Percentiles rank a stretch among this genome's conserved stretches.
These are phyloP conservation scores for Arctopsyche grandis DNA, from an alignment of 1,140 invertebrate genomes.

Conservation along the genomic window DNA sequence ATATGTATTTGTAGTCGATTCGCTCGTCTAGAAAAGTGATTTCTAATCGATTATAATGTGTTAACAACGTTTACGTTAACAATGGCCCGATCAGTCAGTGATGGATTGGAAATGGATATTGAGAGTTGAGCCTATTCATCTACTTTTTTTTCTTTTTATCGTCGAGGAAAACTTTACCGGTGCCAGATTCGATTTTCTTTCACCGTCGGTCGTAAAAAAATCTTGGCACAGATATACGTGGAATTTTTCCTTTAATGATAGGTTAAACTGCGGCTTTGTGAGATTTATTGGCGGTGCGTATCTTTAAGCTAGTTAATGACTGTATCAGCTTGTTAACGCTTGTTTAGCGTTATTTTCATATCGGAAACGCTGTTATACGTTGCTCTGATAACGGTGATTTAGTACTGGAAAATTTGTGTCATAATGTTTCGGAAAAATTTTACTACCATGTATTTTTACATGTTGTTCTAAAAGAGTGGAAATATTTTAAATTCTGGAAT, in stretches of 20 bases:
- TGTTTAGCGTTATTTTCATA: too few species aligned
- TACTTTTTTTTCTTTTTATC: neutral
- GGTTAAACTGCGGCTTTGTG: neutral
- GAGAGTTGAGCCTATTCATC: neutral
- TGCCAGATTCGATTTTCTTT: slow-evolving; percentile 6
- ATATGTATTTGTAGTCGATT: neutral
- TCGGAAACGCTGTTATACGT: too few species aligned
- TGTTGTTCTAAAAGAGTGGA: too few species aligned
- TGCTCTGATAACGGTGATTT: too few species aligned
- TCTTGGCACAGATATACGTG: slow-evolving; percentile 16
- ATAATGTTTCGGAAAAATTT: too few species aligned
- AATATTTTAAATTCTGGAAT: too few species aligned
- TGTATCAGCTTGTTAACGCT: neutral
- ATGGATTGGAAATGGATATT: slow-evolving; percentile 12
- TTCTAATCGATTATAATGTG: slow-evolving; percentile 1
- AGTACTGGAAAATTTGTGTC: too few species aligned
- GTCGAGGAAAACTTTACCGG: neutral
- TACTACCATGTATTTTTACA: too few species aligned
- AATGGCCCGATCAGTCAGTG: slow-evolving; percentile 9
- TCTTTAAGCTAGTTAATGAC: neutral
- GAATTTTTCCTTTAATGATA: slow-evolving; percentile 20
- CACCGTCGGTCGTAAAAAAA: neutral
- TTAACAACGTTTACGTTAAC: slow-evolving; percentile 15
- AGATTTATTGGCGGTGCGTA: slow-evolving; percentile 17
- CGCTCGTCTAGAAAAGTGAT: neutral